Base-by-base conservation (phyloP, 2,113 vertebrate genomes). In the Zapus hudsonius region DNA sequence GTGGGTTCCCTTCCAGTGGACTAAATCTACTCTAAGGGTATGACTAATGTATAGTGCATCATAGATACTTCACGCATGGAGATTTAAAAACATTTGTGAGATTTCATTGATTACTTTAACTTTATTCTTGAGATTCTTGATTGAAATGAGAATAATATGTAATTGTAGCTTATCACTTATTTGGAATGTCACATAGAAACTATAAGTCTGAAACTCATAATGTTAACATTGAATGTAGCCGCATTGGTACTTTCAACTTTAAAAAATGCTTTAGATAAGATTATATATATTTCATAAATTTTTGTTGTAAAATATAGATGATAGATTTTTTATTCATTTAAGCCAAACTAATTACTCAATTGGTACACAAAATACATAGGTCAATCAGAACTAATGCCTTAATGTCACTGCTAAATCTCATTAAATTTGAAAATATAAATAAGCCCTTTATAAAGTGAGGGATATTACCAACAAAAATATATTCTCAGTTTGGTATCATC, bases 291-390 rank as follows among this genome's bases (percentile, higher is more conserved):
- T 78, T 72, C 23, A 72, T 78, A 22, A 23, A 81, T 59, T 81
- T 63, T 44, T 4, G 40, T 0, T 88, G 16, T 91, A 10, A 86
- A 82, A 94, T 82, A 52, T 73, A 29, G 23, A 19, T 94, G 59
- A 87, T 70, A 15, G 3, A 69, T 92, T 92, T 66, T 94, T 91
- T 90, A 72, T 59, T 61, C n/a, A 52, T 66, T 87, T 91, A 87
- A 85, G 12, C 9, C 55, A 85, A 72, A 63, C 20, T 90, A 89
- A 78, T 93, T 81, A n/a, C 5, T 22, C 74, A 93, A 29, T 22
- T 76, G 33, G 57, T 93, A 64, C 42, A 75, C 90, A 87, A 87
- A 20, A 84, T 38, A 25, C 15, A 3, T 12, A 57, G 29, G 70
- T 75, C 13, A 66, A 44, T 92, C 6, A 70, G 36, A 93, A 82